phyloP scores from a whole-genome alignment of 1,140 invertebrate genomes.

The Sinella curviseta region DNA sequence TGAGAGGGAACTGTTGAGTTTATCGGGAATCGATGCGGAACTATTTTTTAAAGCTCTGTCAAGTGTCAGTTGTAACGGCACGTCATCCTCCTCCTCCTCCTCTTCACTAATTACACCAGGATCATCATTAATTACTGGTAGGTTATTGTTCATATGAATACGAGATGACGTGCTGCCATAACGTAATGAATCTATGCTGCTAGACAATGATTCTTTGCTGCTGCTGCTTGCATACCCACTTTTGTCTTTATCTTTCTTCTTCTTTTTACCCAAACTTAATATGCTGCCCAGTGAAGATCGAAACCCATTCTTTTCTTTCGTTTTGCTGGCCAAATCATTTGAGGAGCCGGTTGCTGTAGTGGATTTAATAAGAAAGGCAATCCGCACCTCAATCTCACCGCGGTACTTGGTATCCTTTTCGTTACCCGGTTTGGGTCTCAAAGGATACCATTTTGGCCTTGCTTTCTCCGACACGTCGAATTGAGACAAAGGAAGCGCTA shows the following conservation, averaged over 20 bases:
- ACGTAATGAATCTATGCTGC: background rate
- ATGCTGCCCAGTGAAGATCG: background rate
- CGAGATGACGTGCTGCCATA: background rate
- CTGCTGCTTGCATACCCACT: background rate
- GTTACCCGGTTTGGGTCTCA: constrained; percentile 68
- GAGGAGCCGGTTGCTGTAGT: background rate
- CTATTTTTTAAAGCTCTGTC: background rate
- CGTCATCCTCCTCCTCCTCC: constrained; percentile 75
- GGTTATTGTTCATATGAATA: background rate
- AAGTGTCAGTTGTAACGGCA: constrained; percentile 50
- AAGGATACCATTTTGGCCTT: constrained; percentile 64
- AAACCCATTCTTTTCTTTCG: background rate
- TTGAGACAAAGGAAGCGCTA: constrained; percentile 75
- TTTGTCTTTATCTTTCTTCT: background rate
- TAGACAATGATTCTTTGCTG: background rate
- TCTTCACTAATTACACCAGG: constrained; percentile 79
- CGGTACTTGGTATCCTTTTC: constrained; percentile 74
- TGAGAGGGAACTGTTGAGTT: background rate
- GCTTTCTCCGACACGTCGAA: constrained; percentile 87
- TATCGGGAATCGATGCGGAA: background rate
- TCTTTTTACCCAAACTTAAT: constrained; percentile 6
- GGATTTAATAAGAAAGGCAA: constrained; percentile 79
- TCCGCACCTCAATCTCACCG: constrained; percentile 82
- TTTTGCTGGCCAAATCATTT: constrained; percentile 7
- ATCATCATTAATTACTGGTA: constrained; percentile 64